Percentiles rank a stretch among this genome's conserved stretches.
phyloP scores from a whole-genome alignment of 2,888 invertebrate genomes.

The Melinaea marsaeus region DNA sequence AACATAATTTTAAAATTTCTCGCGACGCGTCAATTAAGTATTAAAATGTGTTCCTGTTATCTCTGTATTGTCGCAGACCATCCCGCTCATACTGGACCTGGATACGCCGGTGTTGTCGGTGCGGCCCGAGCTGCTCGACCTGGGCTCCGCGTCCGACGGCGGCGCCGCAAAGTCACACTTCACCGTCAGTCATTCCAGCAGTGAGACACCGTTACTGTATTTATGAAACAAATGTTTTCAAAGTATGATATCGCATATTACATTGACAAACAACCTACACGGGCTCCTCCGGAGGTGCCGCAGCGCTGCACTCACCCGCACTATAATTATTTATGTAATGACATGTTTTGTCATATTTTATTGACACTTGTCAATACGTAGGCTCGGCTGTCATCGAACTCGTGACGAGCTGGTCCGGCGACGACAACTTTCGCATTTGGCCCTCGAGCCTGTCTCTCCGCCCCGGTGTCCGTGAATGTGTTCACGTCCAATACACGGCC shows the following conservation, averaged over 20 bases:
- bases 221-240: too few species aligned
- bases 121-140: slow-evolving; percentile 45
- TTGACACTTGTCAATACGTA: slow-evolving; percentile 19
- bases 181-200: slow-evolving; percentile 54
- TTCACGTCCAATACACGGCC: slow-evolving; percentile 56
- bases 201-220: neutral
- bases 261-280: too few species aligned
- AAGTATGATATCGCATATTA: too few species aligned
- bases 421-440: slow-evolving; percentile 42
- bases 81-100: slow-evolving; percentile 48
- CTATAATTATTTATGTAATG: too few species aligned
- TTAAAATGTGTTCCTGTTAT: neutral
- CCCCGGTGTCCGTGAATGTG: slow-evolving; percentile 37
- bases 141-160: slow-evolving; percentile 54
- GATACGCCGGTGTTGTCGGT: slow-evolving; percentile 48
- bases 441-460: slow-evolving; percentile 43
- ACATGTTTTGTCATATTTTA: too few species aligned
- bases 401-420: slow-evolving; percentile 41
- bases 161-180: slow-evolving; percentile 54
- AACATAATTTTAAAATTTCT: too few species aligned
- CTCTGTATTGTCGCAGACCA: slow-evolving; percentile 35
- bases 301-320: neutral
- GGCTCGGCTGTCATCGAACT: slow-evolving; percentile 43
- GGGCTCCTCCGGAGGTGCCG: too few species aligned
- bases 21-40: neutral